Base-by-base conservation (phyloP, 2,113 vertebrate genomes). In the Tenebrosternarchus preto region DNA sequence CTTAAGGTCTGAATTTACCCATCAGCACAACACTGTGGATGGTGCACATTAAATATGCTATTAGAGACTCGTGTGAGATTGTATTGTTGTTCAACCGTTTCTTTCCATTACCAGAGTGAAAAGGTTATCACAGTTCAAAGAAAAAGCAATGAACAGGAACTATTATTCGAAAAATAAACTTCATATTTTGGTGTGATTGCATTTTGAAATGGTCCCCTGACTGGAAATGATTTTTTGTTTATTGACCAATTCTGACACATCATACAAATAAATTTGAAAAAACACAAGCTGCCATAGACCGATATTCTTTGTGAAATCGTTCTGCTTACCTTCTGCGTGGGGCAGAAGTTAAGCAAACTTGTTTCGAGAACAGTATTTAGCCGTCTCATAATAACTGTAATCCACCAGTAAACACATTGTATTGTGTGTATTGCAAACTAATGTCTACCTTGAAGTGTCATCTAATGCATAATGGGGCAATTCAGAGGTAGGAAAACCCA, bases 101-200 rank as follows among this genome's bases (percentile, higher is more conserved):
- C 61, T 56, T 66, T 73, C 25, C 16, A n/a, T 16, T 46, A 12
- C 36, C n/a, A n/a, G n/a, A 79, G 8, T 55, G 73, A 75, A 55
- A 24, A 75, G 27, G 73, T 36, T 74, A 59, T 12, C 56, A 63
- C 22, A 46, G 73, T 73, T 66, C 24, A 64, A 9, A 67, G 22
- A 68, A 57, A 67, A 31, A 36, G 53, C 31, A n/a, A 75, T 29
- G 46, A 36, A 22, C 9, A 27, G 74, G 57, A n/a, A n/a, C n/a
- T 19, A 24, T n/a, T 53, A n/a, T 22, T 27, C 71, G 61, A 63
- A 63, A 80, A 80, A 80, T 73, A 80, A 20, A 6, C 36, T 50
- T 8, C 31, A 19, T 70, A 64, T 60, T 31, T 64, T 31, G 12
- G 11, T 77, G 75, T 24, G 70, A n/a, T 66, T 70, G 72, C 25